Percentiles rank a stretch among this genome's conserved stretches.
Conservation (phyloP, 2,888 invertebrate species). For the Seira ritae region DNA sequence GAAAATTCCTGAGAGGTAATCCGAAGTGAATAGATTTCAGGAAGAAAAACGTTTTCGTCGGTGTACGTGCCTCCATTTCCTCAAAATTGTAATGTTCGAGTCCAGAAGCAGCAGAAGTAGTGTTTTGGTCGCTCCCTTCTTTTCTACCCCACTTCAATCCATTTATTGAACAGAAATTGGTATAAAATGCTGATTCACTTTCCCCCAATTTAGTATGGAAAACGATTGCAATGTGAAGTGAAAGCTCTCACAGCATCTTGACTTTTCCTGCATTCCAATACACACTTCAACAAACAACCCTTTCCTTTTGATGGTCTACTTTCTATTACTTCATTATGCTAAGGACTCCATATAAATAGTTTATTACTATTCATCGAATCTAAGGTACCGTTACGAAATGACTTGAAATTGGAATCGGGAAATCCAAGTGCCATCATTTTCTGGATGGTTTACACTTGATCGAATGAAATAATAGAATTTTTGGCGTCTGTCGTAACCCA, state of each 20-base stretch:
- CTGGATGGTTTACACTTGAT: conserved; percentile 43
- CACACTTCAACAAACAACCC: background rate
- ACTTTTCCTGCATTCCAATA: background rate
- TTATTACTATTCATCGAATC: background rate
- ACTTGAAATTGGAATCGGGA: too few relatives aligned
- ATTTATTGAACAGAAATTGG: conserved; percentile 32
- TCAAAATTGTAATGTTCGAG: background rate
- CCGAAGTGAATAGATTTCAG: too few relatives aligned
- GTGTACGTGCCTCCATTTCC: conserved; percentile 34
- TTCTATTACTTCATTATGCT: conserved; percentile 14
- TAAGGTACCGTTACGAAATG: background rate
- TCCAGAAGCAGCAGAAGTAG: background rate
- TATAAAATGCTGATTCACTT: conserved; percentile 62
- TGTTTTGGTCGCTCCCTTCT: background rate
- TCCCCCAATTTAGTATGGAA: conserved; percentile 29
- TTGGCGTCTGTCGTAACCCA: conserved; percentile 27
- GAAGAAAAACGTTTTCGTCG: too few relatives aligned
- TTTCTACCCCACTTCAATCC: background rate
- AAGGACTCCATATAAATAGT: background rate
- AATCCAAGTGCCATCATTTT: background rate
- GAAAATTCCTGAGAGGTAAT: conserved; percentile 35
- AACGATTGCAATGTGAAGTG: background rate
- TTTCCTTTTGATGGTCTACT: background rate
- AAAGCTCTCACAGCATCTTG: background rate
- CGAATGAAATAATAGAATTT: conserved; percentile 52